Percentiles rank a stretch among this genome's conserved stretches.
phyloP scores from a whole-genome alignment of 2,797 vertebrate genomes.

The Rousettus madagascariensis region DNA sequence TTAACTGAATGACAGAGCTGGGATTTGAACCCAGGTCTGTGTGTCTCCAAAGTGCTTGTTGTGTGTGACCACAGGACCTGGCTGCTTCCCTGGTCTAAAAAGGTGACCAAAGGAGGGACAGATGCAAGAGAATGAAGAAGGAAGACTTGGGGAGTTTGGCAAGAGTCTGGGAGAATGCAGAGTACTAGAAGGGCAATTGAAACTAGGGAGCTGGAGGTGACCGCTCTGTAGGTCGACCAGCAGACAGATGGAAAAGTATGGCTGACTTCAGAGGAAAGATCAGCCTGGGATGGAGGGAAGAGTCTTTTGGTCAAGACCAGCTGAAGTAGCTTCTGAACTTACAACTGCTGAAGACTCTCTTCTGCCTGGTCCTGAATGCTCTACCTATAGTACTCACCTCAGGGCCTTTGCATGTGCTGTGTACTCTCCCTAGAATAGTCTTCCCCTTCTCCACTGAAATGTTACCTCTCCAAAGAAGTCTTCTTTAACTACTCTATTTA shows the following conservation, averaged over 20 bases:
- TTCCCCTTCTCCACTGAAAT: neutral
- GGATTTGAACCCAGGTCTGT: neutral
- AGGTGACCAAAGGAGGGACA: neutral
- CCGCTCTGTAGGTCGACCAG: neutral
- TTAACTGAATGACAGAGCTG: neutral
- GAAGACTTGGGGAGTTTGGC: neutral
- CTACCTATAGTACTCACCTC: neutral
- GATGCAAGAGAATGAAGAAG: neutral
- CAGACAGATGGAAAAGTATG: neutral
- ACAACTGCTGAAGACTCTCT: neutral
- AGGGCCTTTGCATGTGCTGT: neutral
- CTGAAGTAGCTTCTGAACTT: neutral
- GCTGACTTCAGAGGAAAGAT: neutral
- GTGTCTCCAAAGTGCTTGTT: neutral
- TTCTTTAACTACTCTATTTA: neutral
- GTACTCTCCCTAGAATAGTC: neutral
- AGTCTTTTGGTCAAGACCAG: neutral
- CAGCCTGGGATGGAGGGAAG: neutral
- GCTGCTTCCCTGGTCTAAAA: neutral
- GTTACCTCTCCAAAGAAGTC: neutral
- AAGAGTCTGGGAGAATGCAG: neutral
- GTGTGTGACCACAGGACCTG: neutral
- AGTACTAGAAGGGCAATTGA: neutral
- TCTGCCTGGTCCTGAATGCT: neutral
- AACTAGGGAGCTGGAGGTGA: neutral